These are phyloP conservation scores for Chlorops oryzae DNA, from an alignment of 1,140 invertebrate species.

Conservation along the genomic window DNA sequence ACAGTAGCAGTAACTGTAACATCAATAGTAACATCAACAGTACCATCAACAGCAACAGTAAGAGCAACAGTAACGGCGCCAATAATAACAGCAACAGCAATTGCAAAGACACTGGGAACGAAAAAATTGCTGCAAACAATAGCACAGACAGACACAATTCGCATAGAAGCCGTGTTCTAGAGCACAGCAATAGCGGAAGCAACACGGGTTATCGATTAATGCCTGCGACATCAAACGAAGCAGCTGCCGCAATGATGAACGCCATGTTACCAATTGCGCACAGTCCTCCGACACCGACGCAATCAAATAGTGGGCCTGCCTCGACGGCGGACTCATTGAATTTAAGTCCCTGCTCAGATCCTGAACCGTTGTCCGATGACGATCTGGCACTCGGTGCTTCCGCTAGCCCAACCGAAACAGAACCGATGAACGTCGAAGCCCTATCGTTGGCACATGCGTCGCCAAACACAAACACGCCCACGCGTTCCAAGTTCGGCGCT, in stretches of 20 bases:
- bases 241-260: not conserved
- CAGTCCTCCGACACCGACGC: not conserved
- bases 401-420: conserved; percentile 52
- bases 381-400: conserved; percentile 53
- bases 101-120: not conserved
- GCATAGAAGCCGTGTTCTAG: no score
- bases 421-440: conserved; percentile 12
- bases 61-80: not conserved
- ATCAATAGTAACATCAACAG: not conserved
- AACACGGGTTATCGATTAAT: no score
- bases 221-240: no score
- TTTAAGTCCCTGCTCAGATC: conserved; percentile 36
- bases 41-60: not conserved
- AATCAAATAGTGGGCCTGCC: not conserved
- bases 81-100: not conserved
- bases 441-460: conserved; percentile 11
- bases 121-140: no score
- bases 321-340: conserved; percentile 29
- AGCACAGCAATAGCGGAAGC: no score
- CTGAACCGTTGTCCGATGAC: conserved; percentile 46
- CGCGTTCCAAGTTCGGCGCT: not conserved
- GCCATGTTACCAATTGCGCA: conserved; percentile 6
- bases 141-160: no score
- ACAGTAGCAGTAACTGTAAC: not conserved
- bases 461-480: conserved; percentile 4